Base-by-base conservation (phyloP, 1,140 invertebrate genomes). In the Drosophila triauraria region DNA sequence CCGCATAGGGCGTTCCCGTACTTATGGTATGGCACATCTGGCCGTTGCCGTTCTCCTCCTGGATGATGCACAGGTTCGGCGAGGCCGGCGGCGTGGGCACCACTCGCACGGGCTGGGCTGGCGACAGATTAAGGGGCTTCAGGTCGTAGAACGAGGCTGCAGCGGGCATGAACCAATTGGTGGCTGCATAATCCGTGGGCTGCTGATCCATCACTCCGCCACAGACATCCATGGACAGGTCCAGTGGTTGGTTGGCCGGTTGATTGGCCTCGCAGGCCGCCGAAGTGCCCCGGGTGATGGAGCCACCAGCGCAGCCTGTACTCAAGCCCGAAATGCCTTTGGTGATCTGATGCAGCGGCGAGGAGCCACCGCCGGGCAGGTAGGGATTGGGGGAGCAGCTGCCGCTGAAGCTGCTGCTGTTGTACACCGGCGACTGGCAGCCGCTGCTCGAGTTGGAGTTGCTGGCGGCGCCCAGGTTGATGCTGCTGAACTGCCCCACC, bases 11-110 rank as follows among this genome's bases (percentile, higher is more conserved):
- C 25, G 85, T 74, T 61, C 92, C 60, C 8, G 91, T 92, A 46
- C 82, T 85, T 2, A 92, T 92, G 2, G 91, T 92, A 42, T 84
- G 91, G 42, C 84, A 87, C 82, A 90, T 88, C 43, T 91, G 88
- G 0, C 84, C 86, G 13, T 91, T 91, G 0, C 91, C 88, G 42
- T 93, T 95, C 93, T 97, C 97, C 88, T 98, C 97, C 90, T 97
- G 96, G 48, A 98, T 98, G 95, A 97, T 97, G 80, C 97, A 97
- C 48, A 98, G 93, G 75, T 96, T 95, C 58, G 95, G 92, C 20
- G 92, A 93, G 0, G 92, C 86, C 0, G 92, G 92, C 0, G 92
- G 92, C 4, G 92, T 93, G 9, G 92, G 80, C 23, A 92, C 92
- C 7, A 93, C 84, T 0, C 92, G 72, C 9, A 93, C 78, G 0